phyloP scores from a whole-genome alignment of 2,888 invertebrate genomes.

The Glaucopsyche alexis region DNA sequence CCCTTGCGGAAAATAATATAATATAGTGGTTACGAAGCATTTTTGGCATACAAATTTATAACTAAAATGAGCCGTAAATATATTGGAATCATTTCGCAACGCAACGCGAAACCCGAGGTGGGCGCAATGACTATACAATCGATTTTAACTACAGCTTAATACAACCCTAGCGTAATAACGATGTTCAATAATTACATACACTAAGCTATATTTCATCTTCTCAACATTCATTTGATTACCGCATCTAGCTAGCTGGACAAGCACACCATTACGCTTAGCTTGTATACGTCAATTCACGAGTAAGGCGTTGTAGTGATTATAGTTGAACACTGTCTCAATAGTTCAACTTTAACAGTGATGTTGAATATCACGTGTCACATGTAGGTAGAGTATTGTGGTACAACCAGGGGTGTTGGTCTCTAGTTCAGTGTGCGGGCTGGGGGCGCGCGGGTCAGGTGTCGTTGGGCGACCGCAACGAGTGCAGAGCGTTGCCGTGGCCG shows the following conservation, averaged over 20 bases:
- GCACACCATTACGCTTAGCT: conserved; percentile 7
- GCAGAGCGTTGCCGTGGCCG: conserved; percentile 62
- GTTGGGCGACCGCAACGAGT: conserved; percentile 62
- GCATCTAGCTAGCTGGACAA: conserved; percentile 7
- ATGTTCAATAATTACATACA: conserved; percentile 19
- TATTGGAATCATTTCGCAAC: conserved; percentile 46
- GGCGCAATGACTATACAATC: conserved; percentile 70
- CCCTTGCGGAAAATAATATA: conserved; percentile 1
- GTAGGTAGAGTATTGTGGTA: background rate
- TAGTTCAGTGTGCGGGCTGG: conserved; percentile 29
- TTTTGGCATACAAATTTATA: conserved; percentile 34
- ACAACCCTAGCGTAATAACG: conserved; percentile 43
- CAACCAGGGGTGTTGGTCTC: conserved; percentile 1
- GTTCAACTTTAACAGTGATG: background rate
- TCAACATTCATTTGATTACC: background rate
- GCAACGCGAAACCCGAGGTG: conserved; percentile 62
- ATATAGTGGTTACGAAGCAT: conserved; percentile 24
- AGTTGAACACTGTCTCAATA: background rate
- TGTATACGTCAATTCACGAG: conserved; percentile 20
- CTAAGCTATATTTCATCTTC: conserved; percentile 12
- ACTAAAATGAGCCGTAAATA: conserved; percentile 41
- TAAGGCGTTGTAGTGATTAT: background rate
- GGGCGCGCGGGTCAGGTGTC: conserved; percentile 57
- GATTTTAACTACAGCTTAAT: conserved; percentile 53
- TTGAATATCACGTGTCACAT: background rate